phyloP scores from a whole-genome alignment of 2,888 invertebrate genomes.

The Eupeodes latifasciatus region DNA sequence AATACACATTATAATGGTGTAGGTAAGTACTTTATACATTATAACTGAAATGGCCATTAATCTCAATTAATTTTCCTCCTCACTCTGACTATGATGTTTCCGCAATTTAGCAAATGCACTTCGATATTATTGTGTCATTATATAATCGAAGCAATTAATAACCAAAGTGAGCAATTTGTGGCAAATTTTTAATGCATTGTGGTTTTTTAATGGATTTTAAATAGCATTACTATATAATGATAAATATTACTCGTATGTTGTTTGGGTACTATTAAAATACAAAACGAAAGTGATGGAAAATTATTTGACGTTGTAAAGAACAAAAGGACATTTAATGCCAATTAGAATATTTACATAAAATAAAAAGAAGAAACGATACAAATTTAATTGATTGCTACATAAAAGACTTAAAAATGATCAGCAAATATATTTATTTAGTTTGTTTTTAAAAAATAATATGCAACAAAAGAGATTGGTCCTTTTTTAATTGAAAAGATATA shows the following conservation, averaged over 20 bases:
- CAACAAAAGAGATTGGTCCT: too few species aligned
- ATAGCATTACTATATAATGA: conserved; percentile 1
- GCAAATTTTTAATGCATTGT: conserved; percentile 44
- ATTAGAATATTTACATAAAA: background rate
- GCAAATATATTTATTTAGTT: too few species aligned
- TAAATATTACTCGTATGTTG: too few species aligned
- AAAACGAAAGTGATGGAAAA: background rate
- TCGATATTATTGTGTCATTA: conserved; percentile 22
- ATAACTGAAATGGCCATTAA: conserved; percentile 1
- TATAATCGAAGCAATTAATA: conserved; percentile 48
- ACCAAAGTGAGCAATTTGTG: conserved; percentile 31
- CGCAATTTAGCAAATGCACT: conserved; percentile 12
- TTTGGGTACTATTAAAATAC: background rate
- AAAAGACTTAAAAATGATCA: too few species aligned
- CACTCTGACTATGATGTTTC: background rate
- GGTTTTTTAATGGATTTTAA: conserved; percentile 48
- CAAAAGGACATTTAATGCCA: background rate
- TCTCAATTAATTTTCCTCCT: conserved; percentile 9
- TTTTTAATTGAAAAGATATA: too few species aligned
- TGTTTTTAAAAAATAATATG: too few species aligned
- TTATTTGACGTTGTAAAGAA: background rate
- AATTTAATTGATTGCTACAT: too few species aligned
- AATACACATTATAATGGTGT: background rate
- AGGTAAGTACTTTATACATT: background rate
- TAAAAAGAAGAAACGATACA: too few species aligned